Evolutionary conservation across 2,113 vertebrate genomes (phyloP).

Genomic region (Brachypodius melanocephalos): DNA sequence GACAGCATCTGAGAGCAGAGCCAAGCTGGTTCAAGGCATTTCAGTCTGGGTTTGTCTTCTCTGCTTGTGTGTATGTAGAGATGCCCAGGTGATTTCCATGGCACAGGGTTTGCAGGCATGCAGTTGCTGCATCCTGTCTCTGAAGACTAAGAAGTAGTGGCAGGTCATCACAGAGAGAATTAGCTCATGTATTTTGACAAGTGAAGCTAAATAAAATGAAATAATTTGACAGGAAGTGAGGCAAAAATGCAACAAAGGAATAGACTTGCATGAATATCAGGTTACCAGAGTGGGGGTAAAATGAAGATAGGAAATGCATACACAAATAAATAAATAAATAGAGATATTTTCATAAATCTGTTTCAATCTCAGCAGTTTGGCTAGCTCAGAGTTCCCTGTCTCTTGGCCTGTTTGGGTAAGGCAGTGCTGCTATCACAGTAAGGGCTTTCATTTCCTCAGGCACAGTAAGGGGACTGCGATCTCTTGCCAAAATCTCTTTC

Average conservation of each 20-base stretch:
- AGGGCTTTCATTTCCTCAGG: background rate
- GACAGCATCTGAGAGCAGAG: background rate
- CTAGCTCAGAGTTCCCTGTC: background rate
- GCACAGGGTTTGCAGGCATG: background rate
- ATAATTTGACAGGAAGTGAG: conserved; percentile 44
- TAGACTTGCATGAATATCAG: background rate
- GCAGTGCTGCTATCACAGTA: background rate
- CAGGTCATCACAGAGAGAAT: conserved; percentile 50
- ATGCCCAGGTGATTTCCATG: conserved; percentile 31
- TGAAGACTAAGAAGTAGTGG: conserved; percentile 9
- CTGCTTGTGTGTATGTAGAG: background rate
- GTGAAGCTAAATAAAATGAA: conserved; percentile 49
- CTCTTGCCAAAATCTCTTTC: conserved; percentile 13
- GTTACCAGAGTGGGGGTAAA: background rate
- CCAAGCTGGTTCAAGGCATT: background rate
- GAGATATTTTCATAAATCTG: background rate
- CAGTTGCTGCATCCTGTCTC: conserved; percentile 10
- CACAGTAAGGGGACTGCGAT: background rate
- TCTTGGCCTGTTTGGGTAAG: background rate
- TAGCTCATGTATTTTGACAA: conserved; percentile 56
- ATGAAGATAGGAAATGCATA: background rate
- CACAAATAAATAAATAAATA: conserved; percentile 6
- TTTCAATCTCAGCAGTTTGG: background rate
- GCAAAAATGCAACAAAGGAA: conserved; percentile 16
- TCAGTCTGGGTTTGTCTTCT: background rate